Base-by-base conservation (phyloP, 2,888 invertebrate genomes). In the Drosophila peninsularis region DNA sequence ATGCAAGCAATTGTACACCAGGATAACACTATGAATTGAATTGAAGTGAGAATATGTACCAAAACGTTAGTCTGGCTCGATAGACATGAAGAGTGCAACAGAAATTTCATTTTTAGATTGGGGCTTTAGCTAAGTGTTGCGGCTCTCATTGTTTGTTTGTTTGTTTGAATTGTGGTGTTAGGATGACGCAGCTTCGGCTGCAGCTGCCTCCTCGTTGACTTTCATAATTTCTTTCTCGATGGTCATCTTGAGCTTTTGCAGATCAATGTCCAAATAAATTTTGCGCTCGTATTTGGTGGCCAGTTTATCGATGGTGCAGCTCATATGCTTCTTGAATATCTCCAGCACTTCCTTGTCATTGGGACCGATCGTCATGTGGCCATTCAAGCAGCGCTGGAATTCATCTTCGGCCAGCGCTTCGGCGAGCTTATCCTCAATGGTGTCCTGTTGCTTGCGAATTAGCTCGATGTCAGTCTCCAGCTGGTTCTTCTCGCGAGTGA, bases 381-480 rank as follows among this genome's bases (percentile, higher is more conserved):
- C 80, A 1, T 21, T 27, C 13, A 80, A 27, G 1, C 56, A 78
- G 10, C 70, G 75, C 27, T 82, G 80, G 1, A 78, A 80, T 7
- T 83, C 83, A 9, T 82, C 68, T 17, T 84, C 83, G 49, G 87
- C 82, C 61, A 82, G 19, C 0, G 70, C 71, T n/a, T 83, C 83
- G 24, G 83, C 82, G 5, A 83, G 39, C 42, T 61, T 52, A 19
- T 87, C 71, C 50, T 83, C 83, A n/a, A 71, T 65, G 3, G 50
- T 60, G 4, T 71, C 69, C 57, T 78, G 83, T 10, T 82, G 58
- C 44, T 71, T 63, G 14, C 84, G 82, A n/a, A 83, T 45, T 3
- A 6, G 27, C 1, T 3, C 11, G 9, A 83, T 55, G 1, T 75
- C 82, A 10, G 17, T 11, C 14, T 87, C 80, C 42, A 87, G 19